Conservation (phyloP, 2,797 vertebrate species). For the Tragelaphus oryx region DNA sequence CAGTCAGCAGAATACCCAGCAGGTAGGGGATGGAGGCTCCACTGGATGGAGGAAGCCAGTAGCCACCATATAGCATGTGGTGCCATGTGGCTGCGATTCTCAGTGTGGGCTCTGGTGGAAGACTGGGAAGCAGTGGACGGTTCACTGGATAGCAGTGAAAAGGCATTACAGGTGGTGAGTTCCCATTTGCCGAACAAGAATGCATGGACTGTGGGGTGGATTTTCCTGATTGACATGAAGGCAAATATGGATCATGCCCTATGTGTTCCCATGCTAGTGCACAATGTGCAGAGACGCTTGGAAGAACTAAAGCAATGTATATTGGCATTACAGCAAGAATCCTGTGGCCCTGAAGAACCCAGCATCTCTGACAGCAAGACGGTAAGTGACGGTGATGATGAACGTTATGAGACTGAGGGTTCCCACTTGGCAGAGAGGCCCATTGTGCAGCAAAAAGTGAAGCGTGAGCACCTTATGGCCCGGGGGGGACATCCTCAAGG, state of each 20-base stretch:
- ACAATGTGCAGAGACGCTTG: accelerated
- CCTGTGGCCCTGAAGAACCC: background rate
- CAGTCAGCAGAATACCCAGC: background rate
- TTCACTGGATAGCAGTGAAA: background rate
- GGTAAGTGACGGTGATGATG: background rate
- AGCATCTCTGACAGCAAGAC: background rate
- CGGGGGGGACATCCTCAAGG: background rate
- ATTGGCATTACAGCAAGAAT: background rate
- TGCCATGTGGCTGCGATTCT: background rate
- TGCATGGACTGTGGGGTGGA: background rate
- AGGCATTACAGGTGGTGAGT: background rate
- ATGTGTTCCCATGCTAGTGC: background rate
- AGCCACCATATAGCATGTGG: accelerated
- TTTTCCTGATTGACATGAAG: background rate
- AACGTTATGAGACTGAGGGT: background rate
- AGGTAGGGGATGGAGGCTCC: background rate
- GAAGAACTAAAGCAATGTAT: background rate
- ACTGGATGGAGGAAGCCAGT: background rate
- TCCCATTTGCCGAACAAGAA: background rate
- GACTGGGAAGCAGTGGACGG: background rate
- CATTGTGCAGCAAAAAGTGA: background rate
- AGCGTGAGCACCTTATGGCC: background rate
- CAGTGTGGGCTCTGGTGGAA: background rate
- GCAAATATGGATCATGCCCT: background rate
- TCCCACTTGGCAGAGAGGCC: background rate